Evolutionary conservation across 2,888 invertebrate species (phyloP).

Genomic region (Clistopyga incitator): DNA sequence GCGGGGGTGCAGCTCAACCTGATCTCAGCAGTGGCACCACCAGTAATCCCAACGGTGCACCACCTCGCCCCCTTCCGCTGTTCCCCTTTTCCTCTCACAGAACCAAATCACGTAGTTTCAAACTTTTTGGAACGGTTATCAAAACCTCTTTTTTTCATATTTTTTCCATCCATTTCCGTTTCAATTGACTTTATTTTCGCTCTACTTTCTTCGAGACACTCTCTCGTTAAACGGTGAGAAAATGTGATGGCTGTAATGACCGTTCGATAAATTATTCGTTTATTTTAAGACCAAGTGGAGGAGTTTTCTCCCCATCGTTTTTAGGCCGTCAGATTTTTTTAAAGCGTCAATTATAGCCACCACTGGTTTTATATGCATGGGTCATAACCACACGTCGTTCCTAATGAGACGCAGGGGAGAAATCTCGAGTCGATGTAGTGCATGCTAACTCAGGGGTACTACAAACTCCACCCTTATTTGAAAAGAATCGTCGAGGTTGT

Average conservation of each 20-base stretch:
- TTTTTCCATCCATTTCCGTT: conserved; percentile 38
- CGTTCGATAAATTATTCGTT: conserved; percentile 22
- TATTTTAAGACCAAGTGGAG: neutral
- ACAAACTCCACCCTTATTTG: neutral
- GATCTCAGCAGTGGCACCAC: conserved; percentile 12
- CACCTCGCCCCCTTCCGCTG: conserved; percentile 25
- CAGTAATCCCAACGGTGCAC: conserved; percentile 51
- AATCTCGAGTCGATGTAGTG: neutral
- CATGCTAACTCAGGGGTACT: neutral
- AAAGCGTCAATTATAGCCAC: neutral
- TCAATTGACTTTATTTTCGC: conserved; percentile 49
- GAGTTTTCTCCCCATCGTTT: neutral
- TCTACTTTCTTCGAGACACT: neutral
- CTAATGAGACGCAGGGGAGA: conserved; percentile 26
- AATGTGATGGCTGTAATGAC: conserved; percentile 18
- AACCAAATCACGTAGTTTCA: conserved; percentile 71
- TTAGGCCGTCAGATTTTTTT: neutral
- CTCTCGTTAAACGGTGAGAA: neutral
- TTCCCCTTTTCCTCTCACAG: conserved; percentile 50
- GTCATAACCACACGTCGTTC: neutral
- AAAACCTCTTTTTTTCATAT: conserved; percentile 59
- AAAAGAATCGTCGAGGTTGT: conserved; percentile 12
- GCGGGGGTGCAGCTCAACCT: conserved; percentile 11
- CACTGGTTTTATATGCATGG: neutral
- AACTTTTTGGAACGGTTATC: conserved; percentile 71